These are phyloP conservation scores for Drosophila formosana DNA, from an alignment of 2,888 invertebrate genomes.

Conservation along the genomic window DNA sequence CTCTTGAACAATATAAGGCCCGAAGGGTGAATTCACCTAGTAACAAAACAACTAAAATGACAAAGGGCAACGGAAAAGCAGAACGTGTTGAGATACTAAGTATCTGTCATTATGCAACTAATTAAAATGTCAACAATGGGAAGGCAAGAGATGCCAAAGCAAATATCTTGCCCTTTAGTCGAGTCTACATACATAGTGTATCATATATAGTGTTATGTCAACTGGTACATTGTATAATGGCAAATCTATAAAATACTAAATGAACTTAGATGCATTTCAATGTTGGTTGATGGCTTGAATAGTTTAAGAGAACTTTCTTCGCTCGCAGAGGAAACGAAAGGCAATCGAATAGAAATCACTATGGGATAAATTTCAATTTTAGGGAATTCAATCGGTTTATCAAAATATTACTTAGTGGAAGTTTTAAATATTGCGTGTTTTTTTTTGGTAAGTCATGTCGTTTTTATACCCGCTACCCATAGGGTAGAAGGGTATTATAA, in stretches of 20 bases:
- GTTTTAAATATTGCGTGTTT: too few species aligned
- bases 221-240: neutral
- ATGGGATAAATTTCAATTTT: neutral
- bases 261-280: constrained; percentile 42
- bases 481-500: too few species aligned
- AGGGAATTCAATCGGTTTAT: too few species aligned
- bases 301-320: constrained; percentile 21
- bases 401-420: too few species aligned
- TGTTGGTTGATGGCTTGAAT: constrained; percentile 35
- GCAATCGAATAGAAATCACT: constrained; percentile 34
- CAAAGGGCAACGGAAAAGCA: constrained; percentile 14
- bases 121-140: constrained; percentile 69
- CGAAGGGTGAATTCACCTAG: constrained; percentile 6
- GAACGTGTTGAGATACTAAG: constrained; percentile 61
- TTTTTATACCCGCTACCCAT: too few species aligned
- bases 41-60: constrained; percentile 12
- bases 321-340: neutral
- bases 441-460: too few species aligned
- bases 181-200: neutral
- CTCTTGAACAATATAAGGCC: constrained; percentile 9
- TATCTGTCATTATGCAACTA: constrained; percentile 63
- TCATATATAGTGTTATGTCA: neutral
- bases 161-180: constrained; percentile 28
- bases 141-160: constrained; percentile 29
- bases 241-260: constrained; percentile 30